These are phyloP conservation scores for Euphysa ruthae DNA, from an alignment of 30 jellyfish, hydroid and myxozoan species.

Conservation along the genomic window DNA sequence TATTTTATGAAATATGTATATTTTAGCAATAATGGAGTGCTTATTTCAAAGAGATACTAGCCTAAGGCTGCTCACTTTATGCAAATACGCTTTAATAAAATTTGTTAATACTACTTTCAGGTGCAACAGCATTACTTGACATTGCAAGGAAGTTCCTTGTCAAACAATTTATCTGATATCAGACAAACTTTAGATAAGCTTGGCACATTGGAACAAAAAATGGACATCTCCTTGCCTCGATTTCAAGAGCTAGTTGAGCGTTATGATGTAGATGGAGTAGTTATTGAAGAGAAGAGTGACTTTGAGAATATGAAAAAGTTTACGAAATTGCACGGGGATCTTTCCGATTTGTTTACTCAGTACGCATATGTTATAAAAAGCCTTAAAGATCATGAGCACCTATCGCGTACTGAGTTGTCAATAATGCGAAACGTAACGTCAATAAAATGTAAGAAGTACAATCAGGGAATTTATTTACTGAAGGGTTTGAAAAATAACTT, in stretches of 20 bases:
- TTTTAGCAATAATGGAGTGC: no score
- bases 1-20: no score
- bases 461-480: constrained; percentile 37
- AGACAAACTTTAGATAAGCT: constrained; percentile 20
- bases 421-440: constrained; percentile 32
- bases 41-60: no score
- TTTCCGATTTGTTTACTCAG: constrained; percentile 52
- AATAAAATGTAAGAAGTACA: constrained; percentile 25
- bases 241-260: constrained; percentile 79
- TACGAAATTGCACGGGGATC: constrained; percentile 76
- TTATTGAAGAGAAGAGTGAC: constrained; percentile 36
- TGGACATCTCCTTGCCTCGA: constrained; percentile 30
- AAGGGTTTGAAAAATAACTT: constrained; percentile 43
- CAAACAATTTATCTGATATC: neutral
- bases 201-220: constrained; percentile 18
- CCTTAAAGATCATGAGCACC: constrained; percentile 23
- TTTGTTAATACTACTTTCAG: no score
- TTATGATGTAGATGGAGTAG: constrained; percentile 23
- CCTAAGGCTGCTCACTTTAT: no score
- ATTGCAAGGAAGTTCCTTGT: neutral
- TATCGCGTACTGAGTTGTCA: constrained; percentile 35
- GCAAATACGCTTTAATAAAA: no score
- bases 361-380: constrained; percentile 35
- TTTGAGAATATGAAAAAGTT: constrained; percentile 30
- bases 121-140: constrained; percentile 25